Base-by-base conservation (phyloP, 2,113 vertebrate genomes). In the Oreotrochilus melanogaster region DNA sequence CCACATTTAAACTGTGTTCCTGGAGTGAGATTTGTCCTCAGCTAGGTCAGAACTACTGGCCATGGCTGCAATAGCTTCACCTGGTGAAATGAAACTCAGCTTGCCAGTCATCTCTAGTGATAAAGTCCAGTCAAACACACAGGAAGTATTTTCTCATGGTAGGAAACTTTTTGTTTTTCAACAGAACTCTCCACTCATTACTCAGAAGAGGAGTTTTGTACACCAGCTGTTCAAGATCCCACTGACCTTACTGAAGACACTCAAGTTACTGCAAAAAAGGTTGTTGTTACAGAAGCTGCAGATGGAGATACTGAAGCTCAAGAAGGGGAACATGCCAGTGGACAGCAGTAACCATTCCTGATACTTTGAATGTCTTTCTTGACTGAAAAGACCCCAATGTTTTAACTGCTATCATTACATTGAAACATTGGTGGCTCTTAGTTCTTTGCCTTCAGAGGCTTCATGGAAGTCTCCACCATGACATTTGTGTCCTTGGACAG, bases 181-280 rank as follows among this genome's bases (percentile, higher is more conserved):
- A 1, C 65, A 98, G 98, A 97, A 27, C 48, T 76, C 10, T 51
- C 78, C 50, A 16, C 65, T 23, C 19, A 33, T 69, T 89, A 75
- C 43, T 22, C 11, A 1, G 61, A 65, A 18, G 97, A 97, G 64
- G 94, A 94, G 17, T 42, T 69, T 8, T n/a, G 28, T 21, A 27
- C 14, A 37, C 31, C 18, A 5, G 50, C 37, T 30, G 24, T 69
- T 65, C 84, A 71, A 79, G 82, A 92, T 14, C 42, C 82, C 4
- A 2, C 60, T n/a, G 83, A 56, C 17, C 33, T 71, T 10, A 5
- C 0, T 4, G 39, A 86, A 76, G 74, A 93, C 11, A 1, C 25
- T 86, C 57, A 48, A 12, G 45, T 28, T 86, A 25, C 69, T 5
- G 15, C 81, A 57, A 11, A 9, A 7, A 10, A 14, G 13, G 60